Percentiles rank a stretch among this genome's conserved stretches.
Evolutionary conservation across 2,888 invertebrate genomes (phyloP).

Genomic region (Drosophila longiperda): DNA sequence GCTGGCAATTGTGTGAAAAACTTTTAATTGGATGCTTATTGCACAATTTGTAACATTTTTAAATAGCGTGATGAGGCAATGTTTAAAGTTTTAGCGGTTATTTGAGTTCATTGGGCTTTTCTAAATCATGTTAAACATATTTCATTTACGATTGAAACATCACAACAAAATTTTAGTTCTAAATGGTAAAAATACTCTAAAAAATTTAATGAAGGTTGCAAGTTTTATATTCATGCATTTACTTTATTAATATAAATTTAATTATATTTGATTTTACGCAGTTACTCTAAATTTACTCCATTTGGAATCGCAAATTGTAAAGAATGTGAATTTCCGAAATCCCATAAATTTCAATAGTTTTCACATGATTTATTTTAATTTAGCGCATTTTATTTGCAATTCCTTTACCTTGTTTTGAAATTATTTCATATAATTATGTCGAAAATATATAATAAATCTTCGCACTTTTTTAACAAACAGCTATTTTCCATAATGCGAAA

Average conservation of each 20-base stretch:
- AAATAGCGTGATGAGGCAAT: constrained; percentile 8
- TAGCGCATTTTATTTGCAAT: not conserved
- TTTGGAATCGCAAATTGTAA: not conserved
- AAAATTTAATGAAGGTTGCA: not conserved
- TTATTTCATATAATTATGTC: not conserved
- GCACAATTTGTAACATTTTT: constrained; percentile 65
- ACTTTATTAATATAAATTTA: not conserved
- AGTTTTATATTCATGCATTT: not conserved
- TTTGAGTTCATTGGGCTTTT: constrained; percentile 31
- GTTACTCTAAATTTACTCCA: no score
- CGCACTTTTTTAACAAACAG: not conserved
- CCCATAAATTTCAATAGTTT: not conserved
- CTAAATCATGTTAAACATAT: not conserved
- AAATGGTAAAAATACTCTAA: not conserved
- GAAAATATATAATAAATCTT: constrained; percentile 1
- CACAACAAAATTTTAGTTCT: not conserved
- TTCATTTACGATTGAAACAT: not conserved
- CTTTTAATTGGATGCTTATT: constrained; percentile 78
- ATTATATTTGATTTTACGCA: not conserved
- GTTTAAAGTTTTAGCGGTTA: constrained; percentile 21
- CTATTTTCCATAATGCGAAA: constrained; percentile 5
- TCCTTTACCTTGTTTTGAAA: not conserved
- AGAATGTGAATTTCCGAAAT: not conserved
- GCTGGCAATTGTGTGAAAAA: constrained; percentile 65
- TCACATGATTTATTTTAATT: not conserved